Evolutionary conservation across 2,888 invertebrate species (phyloP), one percentile per base, ranked within the genome.

Genomic region (Litoditis marina): DNA sequence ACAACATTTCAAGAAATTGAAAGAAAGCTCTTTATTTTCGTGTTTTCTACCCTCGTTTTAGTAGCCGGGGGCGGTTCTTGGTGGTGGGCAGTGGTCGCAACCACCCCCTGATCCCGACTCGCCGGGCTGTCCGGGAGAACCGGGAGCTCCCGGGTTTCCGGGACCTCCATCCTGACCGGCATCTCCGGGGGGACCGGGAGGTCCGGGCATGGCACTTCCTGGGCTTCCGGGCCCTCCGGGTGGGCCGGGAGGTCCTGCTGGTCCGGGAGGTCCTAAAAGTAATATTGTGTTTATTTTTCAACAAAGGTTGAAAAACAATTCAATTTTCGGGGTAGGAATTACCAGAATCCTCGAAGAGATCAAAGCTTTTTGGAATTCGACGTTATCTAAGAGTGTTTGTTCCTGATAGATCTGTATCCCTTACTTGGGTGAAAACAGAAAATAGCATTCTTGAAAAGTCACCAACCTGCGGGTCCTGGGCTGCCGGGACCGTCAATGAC

Each of bases 61-160:
- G 60, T 76, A 76, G 68, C 76, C 76, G 60, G 76, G 74, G 25
- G 74, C 73, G 49, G 76, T 76, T 50, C 76, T 65, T 62, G 73
- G 75, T 59, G 73, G 73, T 60, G 75, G 73, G 71, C 75, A 77
- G 69, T 77, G 74, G 65, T 75, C 73, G 74, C 75, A 75, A 54
- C 71, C 69, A 66, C 77, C 77, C 19, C 57, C 57, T 27, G 59
- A 46, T 28, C 72, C 72, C 19, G 53, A 49, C 36, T 51, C 55
- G 16, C 72, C 72, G 16, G 34, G 50, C 19, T 39, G 55, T 47
- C 72, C 69, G 8, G 31, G 69, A 2, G 42, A 28, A 31, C 68
- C 44, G 19, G 44, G 65, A 7, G 69, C 67, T 66, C 72, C 74
- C 62, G 63, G 67, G n/a, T 65, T 44, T 61, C 75, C 75, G 59